Evolutionary conservation across 1,140 invertebrate genomes (phyloP).

Genomic region (Zaprionus taronus): DNA sequence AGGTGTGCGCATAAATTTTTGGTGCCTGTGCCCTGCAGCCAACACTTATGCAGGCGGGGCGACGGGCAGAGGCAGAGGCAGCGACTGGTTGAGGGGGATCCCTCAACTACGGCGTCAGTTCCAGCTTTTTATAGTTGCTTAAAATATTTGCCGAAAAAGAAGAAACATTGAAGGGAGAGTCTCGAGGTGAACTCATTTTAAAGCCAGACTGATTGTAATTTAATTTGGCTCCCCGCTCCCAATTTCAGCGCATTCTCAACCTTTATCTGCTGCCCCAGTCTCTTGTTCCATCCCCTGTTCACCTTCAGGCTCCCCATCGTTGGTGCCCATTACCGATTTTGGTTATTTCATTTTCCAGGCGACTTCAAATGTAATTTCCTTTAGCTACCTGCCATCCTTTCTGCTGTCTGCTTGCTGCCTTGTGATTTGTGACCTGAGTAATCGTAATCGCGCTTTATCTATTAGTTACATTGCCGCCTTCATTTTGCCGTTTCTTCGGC

Average conservation of each 20-base stretch:
- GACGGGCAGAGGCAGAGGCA: background rate
- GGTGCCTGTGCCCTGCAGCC: slow-evolving; percentile 57
- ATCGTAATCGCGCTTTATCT: slow-evolving; percentile 76
- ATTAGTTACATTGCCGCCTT: slow-evolving; percentile 65
- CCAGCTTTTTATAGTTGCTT: slow-evolving; percentile 32
- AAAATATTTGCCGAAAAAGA: slow-evolving; percentile 27
- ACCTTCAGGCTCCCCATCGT: slow-evolving; percentile 20
- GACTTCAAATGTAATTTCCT: slow-evolving; percentile 79
- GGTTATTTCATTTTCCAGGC: slow-evolving; percentile 74
- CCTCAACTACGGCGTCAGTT: slow-evolving; percentile 8
- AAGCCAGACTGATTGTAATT: slow-evolving; percentile 78
- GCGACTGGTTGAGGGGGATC: background rate
- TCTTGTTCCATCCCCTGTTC: background rate
- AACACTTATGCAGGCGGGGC: slow-evolving; percentile 57
- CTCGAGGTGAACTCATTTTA: slow-evolving; percentile 60
- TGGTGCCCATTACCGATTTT: slow-evolving; percentile 61
- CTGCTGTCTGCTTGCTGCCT: slow-evolving; percentile 34
- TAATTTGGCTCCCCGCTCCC: slow-evolving; percentile 49
- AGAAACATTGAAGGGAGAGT: background rate
- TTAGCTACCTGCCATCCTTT: slow-evolving; percentile 16
- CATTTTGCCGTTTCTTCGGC: slow-evolving; percentile 19
- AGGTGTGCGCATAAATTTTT: slow-evolving; percentile 80
- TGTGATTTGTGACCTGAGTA: slow-evolving; percentile 74
- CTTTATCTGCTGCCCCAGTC: background rate
- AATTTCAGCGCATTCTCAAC: background rate